Base-by-base conservation (phyloP, 1,140 invertebrate genomes). In the Artemia franciscana region DNA sequence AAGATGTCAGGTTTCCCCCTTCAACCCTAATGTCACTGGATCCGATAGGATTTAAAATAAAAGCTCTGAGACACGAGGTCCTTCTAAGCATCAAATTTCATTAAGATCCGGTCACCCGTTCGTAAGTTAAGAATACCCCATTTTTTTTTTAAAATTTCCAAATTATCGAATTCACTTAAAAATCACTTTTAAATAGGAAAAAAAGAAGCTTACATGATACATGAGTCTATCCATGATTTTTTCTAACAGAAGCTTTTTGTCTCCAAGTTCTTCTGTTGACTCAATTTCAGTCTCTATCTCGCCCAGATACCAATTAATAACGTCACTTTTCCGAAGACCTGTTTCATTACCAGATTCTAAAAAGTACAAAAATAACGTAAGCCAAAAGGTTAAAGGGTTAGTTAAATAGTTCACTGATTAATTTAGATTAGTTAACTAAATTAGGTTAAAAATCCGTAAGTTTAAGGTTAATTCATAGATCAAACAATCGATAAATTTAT, bases 251-350 rank as follows among this genome's bases (percentile, higher is more conserved):
- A 79, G 79, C 74, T 95, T 97, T 69, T 84, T 82, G 68, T 92
- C 85, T 15, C 94, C 72, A 3, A 98, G 73, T 69, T 98, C 91
- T 21, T 87, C 86, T 73, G 97, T 93, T 1, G 81, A 81, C 67
- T 96, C 90, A 65, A 96, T 85, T 66, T 90, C 81, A 68, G 84
- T 83, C 67, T 87, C 82, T 65, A 95, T 83, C 71, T 90, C 82
- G 70, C 88, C 84, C 58, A 98, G 76, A 75, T 98, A 98, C 94
- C 94, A 98, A 65, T 85, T 84, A 25, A 98, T 81, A 0, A 99
- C 75, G 62, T 91, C 86, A 66, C 83, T 87, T 66, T 85, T 82
- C 64, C 78, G 80, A 65, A 91, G 79, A 9, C 89, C 89, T 56
- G 30, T 39, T 39, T 39, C 30, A 39, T 39, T 39, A 39, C 30